Base-by-base conservation (phyloP, 1,140 invertebrate genomes). In the Aphaenogaster ashmeadi region DNA sequence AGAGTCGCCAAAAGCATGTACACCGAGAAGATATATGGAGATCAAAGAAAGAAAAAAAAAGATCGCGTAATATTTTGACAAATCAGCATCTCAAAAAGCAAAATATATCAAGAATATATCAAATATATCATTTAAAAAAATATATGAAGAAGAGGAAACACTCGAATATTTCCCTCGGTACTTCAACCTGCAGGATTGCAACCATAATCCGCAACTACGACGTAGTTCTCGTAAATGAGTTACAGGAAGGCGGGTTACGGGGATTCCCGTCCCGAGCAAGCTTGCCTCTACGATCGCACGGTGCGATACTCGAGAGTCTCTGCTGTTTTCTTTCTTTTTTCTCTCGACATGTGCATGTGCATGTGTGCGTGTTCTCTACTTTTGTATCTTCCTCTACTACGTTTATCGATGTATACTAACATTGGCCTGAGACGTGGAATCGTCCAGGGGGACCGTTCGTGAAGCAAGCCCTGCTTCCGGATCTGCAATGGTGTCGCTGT, bases 321-420 rank as follows among this genome's bases (percentile, higher is more conserved):
- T 44, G 15, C 18, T 6, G 11, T 33, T 72, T 58, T 56, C 0
- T n/a, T 38, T 18, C n/a, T 11, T 83, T 44, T 21, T 72, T 78
- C 18, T 67, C 18, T 71, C 54, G 58, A 88, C 41, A 47, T 67
- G 52, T 88, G 41, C 41, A 0, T 69, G 11, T 47, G 6, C 66
- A 27, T 58, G 33, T 64, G 18, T 66, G 11, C 15, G 38, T 47
- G 64, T 67, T 67, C 47, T 27, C 4, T 27, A 27, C 27, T 21
- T 69, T 21, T 47, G 0, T 69, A 15, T 47, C 38, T 72, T 11
- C 38, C 54, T 79, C 54, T 87, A 75, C 38, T 85, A 90, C 69
- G n/a, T 11, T 89, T 90, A 90, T 50, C 52, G 66, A 75, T 50
- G 9, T 92, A 95, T 95, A 95, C 95, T 95, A 95, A 95, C 95